Conservation (phyloP, 2,888 invertebrate genomes). For the Meghimatium bilineatum region DNA sequence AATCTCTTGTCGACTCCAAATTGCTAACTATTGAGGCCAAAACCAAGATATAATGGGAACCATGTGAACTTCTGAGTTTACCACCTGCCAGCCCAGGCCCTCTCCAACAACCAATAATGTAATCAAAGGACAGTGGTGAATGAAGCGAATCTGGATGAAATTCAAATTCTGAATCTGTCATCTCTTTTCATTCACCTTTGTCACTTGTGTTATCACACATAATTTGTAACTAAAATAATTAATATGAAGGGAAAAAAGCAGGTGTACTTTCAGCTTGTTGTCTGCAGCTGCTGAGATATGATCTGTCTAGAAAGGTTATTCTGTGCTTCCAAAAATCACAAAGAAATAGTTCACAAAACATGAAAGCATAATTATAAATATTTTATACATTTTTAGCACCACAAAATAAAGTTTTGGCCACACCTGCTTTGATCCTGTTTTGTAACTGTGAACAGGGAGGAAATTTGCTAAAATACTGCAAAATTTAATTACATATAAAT, state of each 20-base stretch:
- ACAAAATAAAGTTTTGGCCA: not conserved
- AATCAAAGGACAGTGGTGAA: slow-evolving; percentile 30
- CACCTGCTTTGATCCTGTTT: not conserved
- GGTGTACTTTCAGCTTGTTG: not conserved
- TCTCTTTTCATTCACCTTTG: slow-evolving; percentile 19
- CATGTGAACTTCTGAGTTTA: slow-evolving; percentile 54
- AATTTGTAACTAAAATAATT: not conserved
- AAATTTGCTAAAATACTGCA: not conserved
- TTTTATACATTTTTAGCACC: not conserved
- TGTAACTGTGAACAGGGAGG: not conserved
- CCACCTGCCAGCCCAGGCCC: slow-evolving; percentile 58
- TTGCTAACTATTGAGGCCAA: slow-evolving; percentile 40
- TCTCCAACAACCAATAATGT: slow-evolving; percentile 53
- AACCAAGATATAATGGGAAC: slow-evolving; percentile 40
- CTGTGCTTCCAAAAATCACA: not conserved
- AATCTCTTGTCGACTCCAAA: slow-evolving; percentile 47
- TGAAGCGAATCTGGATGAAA: not conserved
- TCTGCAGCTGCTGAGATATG: not conserved
- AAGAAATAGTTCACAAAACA: not conserved
- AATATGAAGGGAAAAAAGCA: not conserved
- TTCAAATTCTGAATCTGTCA: not conserved
- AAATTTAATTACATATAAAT: not conserved
- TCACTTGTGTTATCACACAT: slow-evolving; percentile 20
- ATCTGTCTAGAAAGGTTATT: not conserved
- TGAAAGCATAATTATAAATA: not conserved